Base-by-base conservation (phyloP, 2,113 vertebrate genomes). In the Cyphomyrus plagiostoma region DNA sequence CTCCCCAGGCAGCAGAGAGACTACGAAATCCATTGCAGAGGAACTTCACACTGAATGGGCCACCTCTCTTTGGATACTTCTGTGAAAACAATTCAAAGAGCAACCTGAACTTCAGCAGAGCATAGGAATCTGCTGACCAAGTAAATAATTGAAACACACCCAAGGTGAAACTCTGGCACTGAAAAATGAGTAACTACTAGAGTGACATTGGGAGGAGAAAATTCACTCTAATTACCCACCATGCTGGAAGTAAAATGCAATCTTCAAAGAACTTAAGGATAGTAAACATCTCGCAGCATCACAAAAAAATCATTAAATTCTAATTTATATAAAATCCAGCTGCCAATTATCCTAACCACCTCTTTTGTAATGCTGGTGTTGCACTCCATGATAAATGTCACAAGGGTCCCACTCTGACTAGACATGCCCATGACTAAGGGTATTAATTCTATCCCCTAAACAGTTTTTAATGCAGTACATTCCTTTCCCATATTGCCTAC, bases 391-490 rank as follows among this genome's bases (percentile, higher is more conserved):
- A 95, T 93, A 88, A 93, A 94, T 93, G 91, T 92, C 91, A 85
- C 46, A 80, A 89, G 52, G 82, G 58, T 86, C 85, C 91, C 15
- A 19, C 53, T 89, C 46, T 90, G 92, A 94, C 92, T 91, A 91
- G 4, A 2, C 62, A 80, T 92, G 91, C 91, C 90, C 70, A 92
- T 92, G 93, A 94, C 92, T 91, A 93, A 93, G 89, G n/a, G 56
- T 89, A 95, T 94, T 94, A 94, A 94, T 93, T 92, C 93, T 90
- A 83, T 83, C 86, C 92, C 91, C 92, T 92, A 95, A 93, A 88
- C 91, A 88, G 91, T 90, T 89, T 80, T 42, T 80, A 92, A 93
- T 93, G 91, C 91, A 91, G 88, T 84, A 74, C 19, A 77, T 90
- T 93, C 89, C 89, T 74, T 92, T 93, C 92, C 93, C 93, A 94